Conservation (phyloP, 2,113 vertebrate species). For the Peromyscus polionotus region DNA sequence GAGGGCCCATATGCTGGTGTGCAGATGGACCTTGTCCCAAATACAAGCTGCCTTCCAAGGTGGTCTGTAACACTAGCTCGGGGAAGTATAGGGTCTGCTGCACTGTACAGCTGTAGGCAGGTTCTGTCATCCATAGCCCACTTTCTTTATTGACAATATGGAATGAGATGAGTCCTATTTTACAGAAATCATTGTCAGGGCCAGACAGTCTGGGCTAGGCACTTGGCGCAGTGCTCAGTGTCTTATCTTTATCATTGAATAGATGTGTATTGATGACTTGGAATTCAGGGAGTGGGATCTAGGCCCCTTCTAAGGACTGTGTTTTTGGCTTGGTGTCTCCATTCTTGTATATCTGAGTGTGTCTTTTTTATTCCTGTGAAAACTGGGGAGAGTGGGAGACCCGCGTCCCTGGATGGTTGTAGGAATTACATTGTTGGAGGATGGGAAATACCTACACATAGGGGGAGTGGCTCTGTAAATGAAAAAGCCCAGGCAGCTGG, state of each 20-base stretch:
- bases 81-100: rapidly evolving
- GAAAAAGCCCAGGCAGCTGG: rapidly evolving
- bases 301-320: neutral
- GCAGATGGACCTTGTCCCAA: neutral
- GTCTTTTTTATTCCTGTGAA: neutral
- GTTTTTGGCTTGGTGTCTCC: neutral
- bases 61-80: neutral
- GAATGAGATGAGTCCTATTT: neutral
- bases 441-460: neutral
- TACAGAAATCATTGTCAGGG: neutral
- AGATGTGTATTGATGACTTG: neutral
- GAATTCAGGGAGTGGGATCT: neutral
- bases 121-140: neutral
- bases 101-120: neutral
- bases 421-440: neutral
- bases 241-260: neutral
- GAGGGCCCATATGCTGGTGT: neutral
- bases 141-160: neutral
- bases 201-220: neutral
- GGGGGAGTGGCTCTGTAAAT: neutral
- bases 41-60: neutral
- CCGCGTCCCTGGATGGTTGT: neutral
- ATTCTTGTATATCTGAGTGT: neutral
- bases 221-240: neutral
- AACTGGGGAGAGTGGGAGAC: neutral